These are phyloP conservation scores for Drosophila littoralis DNA, from an alignment of 1,140 invertebrate genomes.

Conservation along the genomic window DNA sequence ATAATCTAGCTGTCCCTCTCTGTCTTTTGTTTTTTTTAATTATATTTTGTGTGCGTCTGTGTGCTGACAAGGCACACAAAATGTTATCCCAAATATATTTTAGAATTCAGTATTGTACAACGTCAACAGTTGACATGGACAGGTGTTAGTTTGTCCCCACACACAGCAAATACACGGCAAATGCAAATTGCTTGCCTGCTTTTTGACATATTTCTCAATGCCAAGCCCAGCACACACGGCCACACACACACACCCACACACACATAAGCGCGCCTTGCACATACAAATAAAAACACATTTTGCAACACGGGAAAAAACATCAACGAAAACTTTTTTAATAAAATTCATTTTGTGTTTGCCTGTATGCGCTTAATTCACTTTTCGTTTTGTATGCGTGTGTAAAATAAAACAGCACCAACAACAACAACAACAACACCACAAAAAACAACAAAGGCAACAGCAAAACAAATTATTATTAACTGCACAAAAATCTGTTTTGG, in stretches of 20 bases:
- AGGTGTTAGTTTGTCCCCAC: slow-evolving; percentile 48
- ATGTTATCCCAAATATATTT: slow-evolving; percentile 48
- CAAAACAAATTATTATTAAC: slow-evolving; percentile 31
- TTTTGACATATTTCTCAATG: slow-evolving; percentile 48
- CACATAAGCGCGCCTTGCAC: slow-evolving; percentile 3
- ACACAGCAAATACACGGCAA: slow-evolving; percentile 24
- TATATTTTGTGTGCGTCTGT: slow-evolving; percentile 73
- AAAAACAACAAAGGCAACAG: background rate
- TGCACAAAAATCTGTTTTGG: slow-evolving; percentile 37
- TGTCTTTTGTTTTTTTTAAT: slow-evolving; percentile 70
- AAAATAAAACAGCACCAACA: slow-evolving; percentile 4
- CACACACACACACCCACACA: slow-evolving; percentile 6
- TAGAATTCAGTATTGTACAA: slow-evolving; percentile 47
- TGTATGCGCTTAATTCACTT: slow-evolving; percentile 41
- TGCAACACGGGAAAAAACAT: slow-evolving; percentile 39
- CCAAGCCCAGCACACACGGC: slow-evolving; percentile 12
- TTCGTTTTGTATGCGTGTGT: slow-evolving; percentile 30
- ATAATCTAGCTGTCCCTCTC: background rate
- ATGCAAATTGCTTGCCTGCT: slow-evolving; percentile 40
- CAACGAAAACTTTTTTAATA: slow-evolving; percentile 51
- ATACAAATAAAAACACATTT: slow-evolving; percentile 36
- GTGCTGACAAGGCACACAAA: slow-evolving; percentile 54
- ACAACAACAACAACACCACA: background rate
- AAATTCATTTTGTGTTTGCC: slow-evolving; percentile 36
- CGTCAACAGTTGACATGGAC: slow-evolving; percentile 50